Evolutionary conservation across 2,113 vertebrate genomes (phyloP).

Genomic region (Callocephalon fimbriatum): DNA sequence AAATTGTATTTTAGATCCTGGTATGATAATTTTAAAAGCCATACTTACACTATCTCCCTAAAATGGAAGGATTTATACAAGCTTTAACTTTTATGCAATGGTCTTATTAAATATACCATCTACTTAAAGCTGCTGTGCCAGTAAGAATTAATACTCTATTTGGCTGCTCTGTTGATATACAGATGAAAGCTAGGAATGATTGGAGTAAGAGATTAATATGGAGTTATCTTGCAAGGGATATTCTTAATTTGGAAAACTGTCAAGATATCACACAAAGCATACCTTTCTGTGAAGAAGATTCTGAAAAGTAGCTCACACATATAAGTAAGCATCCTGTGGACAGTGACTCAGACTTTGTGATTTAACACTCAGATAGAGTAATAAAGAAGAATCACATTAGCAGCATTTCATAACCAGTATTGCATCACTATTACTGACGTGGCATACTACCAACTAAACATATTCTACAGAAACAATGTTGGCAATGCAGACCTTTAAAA

Average conservation of each 20-base stretch:
- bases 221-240: not conserved
- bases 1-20: not conserved
- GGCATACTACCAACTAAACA: not conserved
- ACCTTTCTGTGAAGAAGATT: not conserved
- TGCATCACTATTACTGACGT: rapidly evolving
- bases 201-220: not conserved
- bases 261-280: not conserved
- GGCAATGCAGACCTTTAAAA: not conserved
- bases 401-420: not conserved
- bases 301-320: not conserved
- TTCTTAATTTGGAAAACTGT: not conserved
- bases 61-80: constrained; percentile 6
- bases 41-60: not conserved
- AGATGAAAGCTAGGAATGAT: not conserved
- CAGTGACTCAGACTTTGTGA: not conserved
- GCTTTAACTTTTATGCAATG: not conserved
- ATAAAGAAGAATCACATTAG: not conserved
- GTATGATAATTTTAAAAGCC: not conserved
- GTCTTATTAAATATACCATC: not conserved
- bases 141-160: not conserved
- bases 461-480: not conserved
- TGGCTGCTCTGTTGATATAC: not conserved
- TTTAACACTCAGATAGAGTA: not conserved
- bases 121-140: not conserved
- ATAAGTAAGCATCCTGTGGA: not conserved